Evolutionary conservation across 2,888 invertebrate genomes (phyloP), one percentile per base, ranked within the genome.

Genomic region (Thymelicus lineola): DNA sequence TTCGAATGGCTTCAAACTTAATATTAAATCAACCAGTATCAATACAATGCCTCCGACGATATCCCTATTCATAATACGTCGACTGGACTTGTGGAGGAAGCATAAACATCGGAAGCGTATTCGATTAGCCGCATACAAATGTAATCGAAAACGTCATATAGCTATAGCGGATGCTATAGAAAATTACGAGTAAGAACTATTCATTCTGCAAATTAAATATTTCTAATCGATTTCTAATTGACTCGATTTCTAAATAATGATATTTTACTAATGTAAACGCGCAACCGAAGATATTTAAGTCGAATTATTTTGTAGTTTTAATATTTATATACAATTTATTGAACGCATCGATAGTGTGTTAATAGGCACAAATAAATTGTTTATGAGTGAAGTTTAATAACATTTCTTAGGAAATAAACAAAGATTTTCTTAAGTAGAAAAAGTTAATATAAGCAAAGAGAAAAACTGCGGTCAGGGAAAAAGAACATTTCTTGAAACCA

Each of bases 41-140:
- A 28, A 28, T 15, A 53, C 17, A 53, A 53, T 53, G 53, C 35
- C 50, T 38, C 6, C 14, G n/a, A 15, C 12, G 46, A 50, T 55
- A 59, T 63, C 58, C 63, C 42, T 58, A 64, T 64, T 50, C 69
- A 69, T 17, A 50, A 10, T 69, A 58, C 58, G 50, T 50, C 46
- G 58, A 72, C 66, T 71, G 72, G 53, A 53, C 53, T 53, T 10
- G 17, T 72, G 65, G 68, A 71, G 66, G 72, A 74, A 73, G 73
- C 75, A 70, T 77, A 75, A 73, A 77, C 76, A 77, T 77, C 67
- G 55, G 63, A 75, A 76, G 73, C 58, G 61, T 76, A 78, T 78
- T 78, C 74, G 74, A 77, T 79, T 77, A 76, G 72, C 63, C 70
- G 72, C 70, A 71, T 73, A 75, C 69, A 69, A 76, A 73, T 75